Evolutionary conservation across 2,113 vertebrate genomes (phyloP).

Genomic region (Proterorhinus semilunaris): DNA sequence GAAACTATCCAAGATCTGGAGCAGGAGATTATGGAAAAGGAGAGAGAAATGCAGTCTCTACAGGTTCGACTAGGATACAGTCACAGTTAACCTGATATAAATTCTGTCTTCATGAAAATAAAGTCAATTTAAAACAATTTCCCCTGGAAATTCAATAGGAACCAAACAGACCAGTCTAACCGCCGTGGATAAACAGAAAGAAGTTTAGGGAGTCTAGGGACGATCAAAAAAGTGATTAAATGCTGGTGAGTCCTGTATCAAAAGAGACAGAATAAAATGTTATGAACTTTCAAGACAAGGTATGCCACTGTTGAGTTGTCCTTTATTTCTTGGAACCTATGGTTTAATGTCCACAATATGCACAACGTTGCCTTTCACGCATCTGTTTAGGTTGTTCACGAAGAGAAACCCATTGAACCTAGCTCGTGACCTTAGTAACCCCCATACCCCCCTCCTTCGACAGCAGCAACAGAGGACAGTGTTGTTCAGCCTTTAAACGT

Average conservation of each 20-base stretch:
- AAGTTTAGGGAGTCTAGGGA: neutral
- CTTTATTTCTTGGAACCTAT: neutral
- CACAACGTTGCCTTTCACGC: neutral
- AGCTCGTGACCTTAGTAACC: constrained; percentile 7
- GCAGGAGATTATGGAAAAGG: constrained; percentile 61
- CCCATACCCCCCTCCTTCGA: neutral
- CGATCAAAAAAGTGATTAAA: neutral
- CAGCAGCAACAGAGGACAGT: neutral
- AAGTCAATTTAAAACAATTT: neutral
- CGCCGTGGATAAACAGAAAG: neutral
- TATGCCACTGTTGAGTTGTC: neutral
- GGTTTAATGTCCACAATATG: neutral
- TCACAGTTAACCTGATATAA: neutral
- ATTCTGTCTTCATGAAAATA: neutral
- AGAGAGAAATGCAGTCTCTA: constrained; percentile 62
- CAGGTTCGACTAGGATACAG: constrained; percentile 58
- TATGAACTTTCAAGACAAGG: neutral
- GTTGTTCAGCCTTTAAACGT: neutral
- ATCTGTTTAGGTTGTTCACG: neutral
- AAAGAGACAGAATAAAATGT: no score
- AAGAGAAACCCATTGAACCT: neutral
- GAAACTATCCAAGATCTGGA: constrained; percentile 57
- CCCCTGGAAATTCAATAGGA: neutral
- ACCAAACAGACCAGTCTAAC: neutral
- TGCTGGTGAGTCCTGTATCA: neutral